Percentiles rank a stretch among this genome's conserved stretches.
Conservation (phyloP, 2,113 vertebrate genomes). For the Rhinoderma darwinii region DNA sequence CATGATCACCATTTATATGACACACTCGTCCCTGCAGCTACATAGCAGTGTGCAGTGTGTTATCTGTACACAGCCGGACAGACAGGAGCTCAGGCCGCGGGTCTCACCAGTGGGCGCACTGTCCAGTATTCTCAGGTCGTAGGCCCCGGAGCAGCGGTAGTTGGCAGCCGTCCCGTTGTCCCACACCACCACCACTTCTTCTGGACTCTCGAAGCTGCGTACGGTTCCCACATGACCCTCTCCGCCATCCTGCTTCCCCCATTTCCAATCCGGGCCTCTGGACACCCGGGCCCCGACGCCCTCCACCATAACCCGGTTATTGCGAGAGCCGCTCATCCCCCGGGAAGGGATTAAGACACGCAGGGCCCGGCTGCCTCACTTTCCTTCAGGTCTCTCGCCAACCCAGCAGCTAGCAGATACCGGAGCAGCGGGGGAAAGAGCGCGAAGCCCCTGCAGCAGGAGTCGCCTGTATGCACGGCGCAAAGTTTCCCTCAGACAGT, state of each 20-base stretch:
- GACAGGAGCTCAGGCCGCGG: background rate
- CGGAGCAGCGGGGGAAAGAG: background rate
- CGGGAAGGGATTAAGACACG: slow-evolving; percentile 57
- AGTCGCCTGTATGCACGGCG: no score
- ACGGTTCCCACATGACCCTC: slow-evolving; percentile 98
- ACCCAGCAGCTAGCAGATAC: background rate
- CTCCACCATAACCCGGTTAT: slow-evolving; percentile 98
- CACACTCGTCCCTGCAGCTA: no score
- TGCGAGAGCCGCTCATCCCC: slow-evolving; percentile 92
- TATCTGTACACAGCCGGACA: background rate
- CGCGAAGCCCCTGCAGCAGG: background rate
- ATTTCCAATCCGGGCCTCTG: slow-evolving; percentile 97
- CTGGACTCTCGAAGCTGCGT: slow-evolving; percentile 97
- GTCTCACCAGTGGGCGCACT: slow-evolving; percentile 93
- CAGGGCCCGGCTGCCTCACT: slow-evolving; percentile 21
- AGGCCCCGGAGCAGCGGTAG: slow-evolving; percentile 97
- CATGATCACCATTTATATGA: no score
- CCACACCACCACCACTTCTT: slow-evolving; percentile 98
- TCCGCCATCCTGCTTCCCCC: slow-evolving; percentile 98
- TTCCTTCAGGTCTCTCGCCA: background rate
- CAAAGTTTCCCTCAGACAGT: background rate
- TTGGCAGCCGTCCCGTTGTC: slow-evolving; percentile 98
- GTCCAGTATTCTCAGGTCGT: slow-evolving; percentile 95
- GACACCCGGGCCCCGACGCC: slow-evolving; percentile 94
- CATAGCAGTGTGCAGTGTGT: background rate